Evolutionary conservation across 2,888 invertebrate species (phyloP).

Genomic region (Ypsolopha scabrella): DNA sequence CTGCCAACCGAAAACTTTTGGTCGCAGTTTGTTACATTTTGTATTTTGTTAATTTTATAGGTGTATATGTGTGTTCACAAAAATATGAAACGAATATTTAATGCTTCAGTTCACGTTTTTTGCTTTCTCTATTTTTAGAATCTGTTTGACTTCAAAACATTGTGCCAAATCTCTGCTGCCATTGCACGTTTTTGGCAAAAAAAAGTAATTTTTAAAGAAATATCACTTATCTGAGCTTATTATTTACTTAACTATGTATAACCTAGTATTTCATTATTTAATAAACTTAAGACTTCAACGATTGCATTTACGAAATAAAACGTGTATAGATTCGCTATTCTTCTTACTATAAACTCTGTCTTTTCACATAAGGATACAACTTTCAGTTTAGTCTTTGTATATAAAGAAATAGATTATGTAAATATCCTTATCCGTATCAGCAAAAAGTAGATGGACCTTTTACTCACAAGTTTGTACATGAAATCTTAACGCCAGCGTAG

Average conservation of each 20-base stretch:
- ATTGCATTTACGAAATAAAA: slow-evolving; percentile 25
- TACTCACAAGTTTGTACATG: slow-evolving; percentile 3
- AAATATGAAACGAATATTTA: slow-evolving; percentile 17
- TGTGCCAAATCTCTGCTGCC: slow-evolving; percentile 55
- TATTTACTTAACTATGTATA: neutral
- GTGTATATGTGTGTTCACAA: slow-evolving; percentile 51
- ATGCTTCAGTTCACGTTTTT: slow-evolving; percentile 31
- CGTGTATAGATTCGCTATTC: slow-evolving; percentile 3
- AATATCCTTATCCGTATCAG: slow-evolving; percentile 40
- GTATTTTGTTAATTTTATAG: slow-evolving; percentile 53
- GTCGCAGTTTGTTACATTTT: slow-evolving; percentile 33
- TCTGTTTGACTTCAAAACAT: slow-evolving; percentile 23
- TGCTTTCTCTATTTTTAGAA: slow-evolving; percentile 21
- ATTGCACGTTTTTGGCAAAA: slow-evolving; percentile 36
- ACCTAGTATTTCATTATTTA: slow-evolving; percentile 10
- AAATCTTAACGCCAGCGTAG: slow-evolving; percentile 5
- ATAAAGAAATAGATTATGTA: slow-evolving; percentile 48
- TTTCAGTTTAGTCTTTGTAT: slow-evolving; percentile 31
- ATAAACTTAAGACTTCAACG: slow-evolving; percentile 8
- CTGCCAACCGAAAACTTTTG: slow-evolving; percentile 29
- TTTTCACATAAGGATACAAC: slow-evolving; percentile 2
- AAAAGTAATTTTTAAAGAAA: slow-evolving; percentile 9
- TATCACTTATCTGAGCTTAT: neutral
- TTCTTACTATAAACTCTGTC: slow-evolving; percentile 4
- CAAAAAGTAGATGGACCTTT: slow-evolving; percentile 14